These are phyloP conservation scores for Macrotus californicus DNA, from an alignment of 2,113 vertebrate species.

Conservation along the genomic window DNA sequence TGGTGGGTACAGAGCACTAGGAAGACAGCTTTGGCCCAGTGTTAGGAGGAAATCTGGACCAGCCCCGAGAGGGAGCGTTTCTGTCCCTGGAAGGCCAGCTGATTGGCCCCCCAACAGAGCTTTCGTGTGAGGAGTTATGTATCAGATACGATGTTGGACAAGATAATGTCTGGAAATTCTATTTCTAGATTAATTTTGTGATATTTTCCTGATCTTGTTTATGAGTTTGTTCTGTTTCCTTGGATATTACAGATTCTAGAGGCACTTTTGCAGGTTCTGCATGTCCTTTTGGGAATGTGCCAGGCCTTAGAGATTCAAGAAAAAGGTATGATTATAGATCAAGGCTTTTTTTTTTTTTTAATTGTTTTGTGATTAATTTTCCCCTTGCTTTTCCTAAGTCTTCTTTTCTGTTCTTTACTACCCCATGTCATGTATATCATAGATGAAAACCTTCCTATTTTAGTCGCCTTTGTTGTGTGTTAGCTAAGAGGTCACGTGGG, in stretches of 20 bases:
- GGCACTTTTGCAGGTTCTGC: constrained; percentile 89
- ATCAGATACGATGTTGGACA: not conserved
- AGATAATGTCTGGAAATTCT: not conserved
- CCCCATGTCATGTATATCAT: not conserved
- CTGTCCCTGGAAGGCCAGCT: not conserved
- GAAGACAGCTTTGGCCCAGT: not conserved
- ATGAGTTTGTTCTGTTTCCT: not conserved
- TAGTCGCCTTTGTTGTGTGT: not conserved
- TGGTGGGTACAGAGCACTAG: not conserved
- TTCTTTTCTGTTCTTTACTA: not conserved
- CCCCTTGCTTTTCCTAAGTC: not conserved
- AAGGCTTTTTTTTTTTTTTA: no score
- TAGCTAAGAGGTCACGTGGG: not conserved
- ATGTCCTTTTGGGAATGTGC: constrained; percentile 90
- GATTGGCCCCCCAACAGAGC: not conserved
- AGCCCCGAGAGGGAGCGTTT: not conserved
- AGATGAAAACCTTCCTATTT: not conserved
- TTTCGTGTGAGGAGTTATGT: not conserved
- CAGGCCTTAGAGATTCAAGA: constrained; percentile 91
- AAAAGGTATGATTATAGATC: constrained; percentile 83
- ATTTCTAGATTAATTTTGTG: not conserved
- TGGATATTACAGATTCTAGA: constrained; percentile 86
- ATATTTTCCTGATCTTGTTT: not conserved
- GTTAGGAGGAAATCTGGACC: not conserved
- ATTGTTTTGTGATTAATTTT: not conserved